Base-by-base conservation (phyloP, 2,797 vertebrate genomes). In the Eulemur rubriventer region DNA sequence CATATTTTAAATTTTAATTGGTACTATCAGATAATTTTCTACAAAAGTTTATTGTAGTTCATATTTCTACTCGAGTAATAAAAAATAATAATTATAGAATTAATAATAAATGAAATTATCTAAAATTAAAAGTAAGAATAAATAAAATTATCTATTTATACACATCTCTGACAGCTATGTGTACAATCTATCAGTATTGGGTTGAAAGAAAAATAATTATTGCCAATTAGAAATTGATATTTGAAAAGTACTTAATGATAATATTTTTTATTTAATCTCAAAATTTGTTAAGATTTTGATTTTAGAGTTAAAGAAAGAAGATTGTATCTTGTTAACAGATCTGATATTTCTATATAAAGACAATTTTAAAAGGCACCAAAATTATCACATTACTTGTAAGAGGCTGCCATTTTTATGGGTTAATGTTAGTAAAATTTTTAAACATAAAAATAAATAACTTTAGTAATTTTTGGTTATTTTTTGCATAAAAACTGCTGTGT, bases 361-460 rank as follows among this genome's bases (percentile, higher is more conserved):
- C 35, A 55, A 50, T 70, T 82, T 87, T 89, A 43, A 52, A 94
- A 91, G 13, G 5, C 2, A 72, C 26, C 2, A 67, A 93, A 81
- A 81, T 46, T 72, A 81, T 6, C 13, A 75, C 48, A 75, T 88
- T 70, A 50, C 26, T 89, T 16, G 59, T 61, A 12, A 61, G 48
- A 87, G 20, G 16, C 22, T 81, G 18, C 43, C 17, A 75, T 52
- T 86, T 96, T 91, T 93, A 93, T n/a, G n/a, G 22, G n/a, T 38
- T 70, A 69, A 86, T 57, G 7, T 79, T 91, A 83, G 89, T 69
- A 69, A 96, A 94, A 59, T 14, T 67, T 91, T 86, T 82, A 81
- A 67, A 61, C 69, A 78, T 78, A 28, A 69, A 38, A 91, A 61
- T 92, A 79, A 78, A 82, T n/a, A 80, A 12, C 5, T 38, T 46